A percentile compares a stretch with the other conserved stretches of the same genome.
phyloP scores from a whole-genome alignment of 2,888 invertebrate genomes.

The Bombylius major region DNA sequence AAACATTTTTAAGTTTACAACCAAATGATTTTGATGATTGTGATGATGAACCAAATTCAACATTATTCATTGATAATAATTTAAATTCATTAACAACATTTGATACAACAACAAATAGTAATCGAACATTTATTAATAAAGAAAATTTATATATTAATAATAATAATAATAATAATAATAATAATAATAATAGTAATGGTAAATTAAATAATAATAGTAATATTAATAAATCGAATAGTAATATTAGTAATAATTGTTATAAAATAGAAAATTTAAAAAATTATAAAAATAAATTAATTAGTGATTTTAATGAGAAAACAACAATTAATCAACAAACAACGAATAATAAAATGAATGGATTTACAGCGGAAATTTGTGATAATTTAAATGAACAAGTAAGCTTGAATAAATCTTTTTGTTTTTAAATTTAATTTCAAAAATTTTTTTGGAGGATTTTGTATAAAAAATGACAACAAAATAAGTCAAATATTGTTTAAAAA shows the following conservation, averaged over 20 bases:
- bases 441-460: too few species aligned
- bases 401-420: not conserved
- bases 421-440: too few species aligned
- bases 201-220: constrained; percentile 16
- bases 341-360: constrained; percentile 26
- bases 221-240: constrained; percentile 25
- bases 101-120: not conserved
- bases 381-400: constrained; percentile 38
- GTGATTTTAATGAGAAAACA: constrained; percentile 28
- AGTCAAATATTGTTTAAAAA: too few species aligned
- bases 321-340: constrained; percentile 2
- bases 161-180: constrained; percentile 20
- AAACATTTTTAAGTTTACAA: constrained; percentile 36
- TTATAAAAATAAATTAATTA: constrained; percentile 34
- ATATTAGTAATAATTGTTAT: constrained; percentile 33
- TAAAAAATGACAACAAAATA: too few species aligned
- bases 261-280: constrained; percentile 36
- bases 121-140: not conserved
- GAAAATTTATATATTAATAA: constrained; percentile 6
- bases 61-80: constrained; percentile 34
- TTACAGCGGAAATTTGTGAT: constrained; percentile 35
- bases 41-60: constrained; percentile 28
- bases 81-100: constrained; percentile 11
- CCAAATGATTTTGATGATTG: constrained; percentile 34
- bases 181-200: constrained; percentile 29